Conservation (phyloP, 1,140 invertebrate genomes). For the Pachypsylla venusta region DNA sequence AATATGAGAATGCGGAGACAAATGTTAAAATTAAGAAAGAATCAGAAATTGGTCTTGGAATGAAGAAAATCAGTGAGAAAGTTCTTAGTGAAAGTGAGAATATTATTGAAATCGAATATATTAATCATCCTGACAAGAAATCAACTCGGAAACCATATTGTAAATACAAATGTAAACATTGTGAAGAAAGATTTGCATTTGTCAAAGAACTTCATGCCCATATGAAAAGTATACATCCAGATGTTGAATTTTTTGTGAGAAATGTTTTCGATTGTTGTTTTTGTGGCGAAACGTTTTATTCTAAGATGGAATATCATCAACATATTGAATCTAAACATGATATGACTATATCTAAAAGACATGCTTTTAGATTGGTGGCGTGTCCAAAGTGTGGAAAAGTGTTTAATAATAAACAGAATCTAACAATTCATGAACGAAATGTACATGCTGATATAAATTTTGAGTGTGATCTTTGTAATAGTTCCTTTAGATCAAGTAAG, state of each 20-base stretch:
- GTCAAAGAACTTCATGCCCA: background rate
- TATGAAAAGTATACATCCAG: background rate
- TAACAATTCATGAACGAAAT: background rate
- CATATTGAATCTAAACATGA: background rate
- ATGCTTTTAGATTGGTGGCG: background rate
- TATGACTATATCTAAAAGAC: background rate
- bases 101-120: no score
- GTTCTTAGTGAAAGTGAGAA: no score
- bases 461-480: background rate
- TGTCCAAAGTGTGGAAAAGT: background rate
- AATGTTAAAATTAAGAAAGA: no score
- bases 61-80: no score
- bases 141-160: no score
- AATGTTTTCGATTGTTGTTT: background rate
- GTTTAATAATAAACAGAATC: background rate
- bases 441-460: background rate
- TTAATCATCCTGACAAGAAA: no score
- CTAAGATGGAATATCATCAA: background rate
- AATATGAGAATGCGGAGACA: background rate
- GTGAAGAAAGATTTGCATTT: background rate
- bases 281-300: background rate
- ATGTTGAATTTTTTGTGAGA: background rate
- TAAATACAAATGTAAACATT: background rate
- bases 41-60: no score
- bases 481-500: background rate